Base-by-base conservation (phyloP, 2,797 vertebrate species). In the Eleutherodactylus coqui region DNA sequence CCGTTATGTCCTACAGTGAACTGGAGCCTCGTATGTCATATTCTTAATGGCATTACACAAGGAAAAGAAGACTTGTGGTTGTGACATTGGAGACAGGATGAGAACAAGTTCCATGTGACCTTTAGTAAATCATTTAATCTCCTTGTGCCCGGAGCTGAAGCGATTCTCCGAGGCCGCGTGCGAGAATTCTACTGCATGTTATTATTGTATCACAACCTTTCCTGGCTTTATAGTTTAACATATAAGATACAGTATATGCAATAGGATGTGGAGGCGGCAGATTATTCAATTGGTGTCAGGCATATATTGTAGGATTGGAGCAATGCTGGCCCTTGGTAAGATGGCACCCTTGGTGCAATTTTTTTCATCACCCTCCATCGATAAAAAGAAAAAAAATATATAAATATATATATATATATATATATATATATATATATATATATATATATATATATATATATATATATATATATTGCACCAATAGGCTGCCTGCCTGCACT, bases 51-150 rank as follows among this genome's bases (percentile, higher is more conserved):
- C 60, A 58, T 86, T 81, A 24, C 27, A 43, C 13, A 14, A 13
- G 70, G 16, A 34, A 75, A 7, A 75, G 77, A 29, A 19, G 70
- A 36, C 55, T 43, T 67, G 41, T 32, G n/a, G 27, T 43, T 36
- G 24, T 75, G 85, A 86, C 69, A 69, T 86, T 43, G 53, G 51
- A 62, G 67, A 29, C 69, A 4, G 55, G 41, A 51, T 60, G 27
- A 67, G 70, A 75, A 75, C 41, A n/a, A 19, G 55, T 11, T 64
- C 53, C 34, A 16, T 13, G 45, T 86, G 78, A 86, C 79, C 70
- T 85, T 85, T 85, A 80, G 51, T 34, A 85, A 85, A 85, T 85
- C 84, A 55, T 75, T 81, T 85, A 85, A 85, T 85, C 84, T 75
- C 24, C 69, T 72, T 62, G 24, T 29, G 69, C 78, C 85, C 24